Evolutionary conservation across 2,113 vertebrate species (phyloP).

Genomic region (Centropristis striata): DNA sequence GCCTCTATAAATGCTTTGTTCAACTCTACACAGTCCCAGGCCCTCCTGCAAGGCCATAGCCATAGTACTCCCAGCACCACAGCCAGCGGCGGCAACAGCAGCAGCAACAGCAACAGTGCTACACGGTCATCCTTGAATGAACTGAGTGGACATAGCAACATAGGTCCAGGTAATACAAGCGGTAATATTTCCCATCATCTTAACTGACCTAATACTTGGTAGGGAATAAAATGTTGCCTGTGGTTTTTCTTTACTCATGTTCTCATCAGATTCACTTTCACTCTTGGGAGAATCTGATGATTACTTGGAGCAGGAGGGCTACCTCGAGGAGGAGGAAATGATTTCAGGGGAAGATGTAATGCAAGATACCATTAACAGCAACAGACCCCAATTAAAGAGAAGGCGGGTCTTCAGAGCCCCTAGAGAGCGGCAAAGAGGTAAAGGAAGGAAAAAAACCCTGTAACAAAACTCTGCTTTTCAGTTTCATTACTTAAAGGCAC

Average conservation of each 20-base stretch:
- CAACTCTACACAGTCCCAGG: conserved; percentile 76
- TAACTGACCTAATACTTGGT: background rate
- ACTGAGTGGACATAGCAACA: conserved; percentile 66
- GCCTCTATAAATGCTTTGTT: conserved; percentile 80
- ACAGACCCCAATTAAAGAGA: conserved; percentile 84
- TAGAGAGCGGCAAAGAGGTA: conserved; percentile 91
- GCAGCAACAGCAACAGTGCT: conserved; percentile 59
- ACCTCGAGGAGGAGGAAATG: conserved; percentile 84
- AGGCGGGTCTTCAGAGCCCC: conserved; percentile 86
- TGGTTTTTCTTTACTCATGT: conserved; percentile 9
- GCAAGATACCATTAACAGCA: conserved; percentile 78
- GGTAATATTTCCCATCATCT: background rate
- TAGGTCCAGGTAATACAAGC: conserved; percentile 74
- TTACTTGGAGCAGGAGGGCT: conserved; percentile 82
- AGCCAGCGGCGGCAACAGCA: conserved; percentile 38
- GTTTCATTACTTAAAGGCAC: too few relatives aligned
- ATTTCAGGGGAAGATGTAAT: conserved; percentile 82
- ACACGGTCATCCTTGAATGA: conserved; percentile 77
- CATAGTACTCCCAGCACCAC: conserved; percentile 64
- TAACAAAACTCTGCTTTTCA: too few relatives aligned
- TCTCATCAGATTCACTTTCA: conserved; percentile 77
- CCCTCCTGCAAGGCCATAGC: conserved; percentile 74
- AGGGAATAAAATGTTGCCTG: background rate
- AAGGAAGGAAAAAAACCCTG: conserved; percentile 14
- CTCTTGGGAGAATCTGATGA: conserved; percentile 84